Evolutionary conservation across 2,113 vertebrate genomes (phyloP).

Genomic region (Notechis scutatus): DNA sequence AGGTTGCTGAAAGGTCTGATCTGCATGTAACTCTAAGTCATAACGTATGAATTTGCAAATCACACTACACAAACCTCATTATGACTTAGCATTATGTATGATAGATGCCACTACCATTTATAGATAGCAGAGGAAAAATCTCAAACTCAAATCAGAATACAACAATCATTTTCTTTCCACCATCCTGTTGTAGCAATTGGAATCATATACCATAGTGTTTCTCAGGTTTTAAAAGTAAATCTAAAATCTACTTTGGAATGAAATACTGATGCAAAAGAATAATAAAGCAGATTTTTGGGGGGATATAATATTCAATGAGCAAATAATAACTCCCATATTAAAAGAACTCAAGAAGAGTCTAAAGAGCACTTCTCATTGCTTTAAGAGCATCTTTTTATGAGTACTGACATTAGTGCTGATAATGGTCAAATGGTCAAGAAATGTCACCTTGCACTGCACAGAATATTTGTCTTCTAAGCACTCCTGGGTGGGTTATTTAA

Average conservation of each 20-base stretch:
- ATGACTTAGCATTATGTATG: not conserved
- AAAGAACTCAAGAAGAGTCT: constrained; percentile 35
- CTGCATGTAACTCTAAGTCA: not conserved
- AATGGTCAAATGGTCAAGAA: constrained; percentile 12
- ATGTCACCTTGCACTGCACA: not conserved
- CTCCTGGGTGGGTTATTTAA: constrained; percentile 1
- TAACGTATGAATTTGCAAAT: not conserved
- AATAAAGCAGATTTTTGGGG: not conserved
- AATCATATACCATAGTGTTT: not conserved
- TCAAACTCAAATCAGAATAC: not conserved
- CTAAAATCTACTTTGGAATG: constrained; percentile 12
- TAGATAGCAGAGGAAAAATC: not conserved
- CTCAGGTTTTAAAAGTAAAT: not conserved
- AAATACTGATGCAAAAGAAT: not conserved
- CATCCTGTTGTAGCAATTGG: not conserved
- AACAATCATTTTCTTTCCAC: not conserved
- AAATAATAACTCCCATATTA: constrained; percentile 43
- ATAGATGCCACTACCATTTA: not conserved
- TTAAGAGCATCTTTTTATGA: constrained; percentile 28
- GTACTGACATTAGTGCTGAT: constrained; percentile 25
- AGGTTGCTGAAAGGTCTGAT: not conserved
- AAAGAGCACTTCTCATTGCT: constrained; percentile 31
- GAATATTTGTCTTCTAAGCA: constrained; percentile 14
- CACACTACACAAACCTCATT: not conserved
- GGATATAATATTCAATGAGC: not conserved